Conservation (phyloP, 1,140 invertebrate species). For the Cecropterus lyciades region DNA sequence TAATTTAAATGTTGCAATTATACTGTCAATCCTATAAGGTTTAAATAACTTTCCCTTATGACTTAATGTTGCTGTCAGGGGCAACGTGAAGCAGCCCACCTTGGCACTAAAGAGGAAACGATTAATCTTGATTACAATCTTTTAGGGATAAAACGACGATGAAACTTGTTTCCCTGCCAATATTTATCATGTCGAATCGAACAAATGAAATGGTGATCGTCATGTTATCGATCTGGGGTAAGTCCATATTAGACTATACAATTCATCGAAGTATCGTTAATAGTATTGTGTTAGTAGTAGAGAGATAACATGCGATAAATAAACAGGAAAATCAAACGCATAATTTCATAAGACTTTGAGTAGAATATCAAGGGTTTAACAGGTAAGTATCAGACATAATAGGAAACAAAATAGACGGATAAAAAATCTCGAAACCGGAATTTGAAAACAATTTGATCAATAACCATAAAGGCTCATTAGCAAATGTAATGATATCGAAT, state of each 20-base stretch:
- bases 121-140: conserved; percentile 59
- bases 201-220: conserved; percentile 1
- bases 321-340: neutral
- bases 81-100: conserved; percentile 30
- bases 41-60: conserved; percentile 31
- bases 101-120: conserved; percentile 41
- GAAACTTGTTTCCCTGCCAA: conserved; percentile 43
- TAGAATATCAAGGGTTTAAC: too few species aligned
- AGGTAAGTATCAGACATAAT: too few species aligned
- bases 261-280: conserved; percentile 3
- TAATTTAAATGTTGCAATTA: too few species aligned
- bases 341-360: too few species aligned
- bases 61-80: conserved; percentile 26
- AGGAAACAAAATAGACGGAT: too few species aligned
- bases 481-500: too few species aligned
- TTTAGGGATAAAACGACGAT: conserved; percentile 39
- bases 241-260: neutral
- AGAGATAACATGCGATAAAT: neutral
- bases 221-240: neutral
- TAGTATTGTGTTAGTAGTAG: neutral
- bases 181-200: neutral
- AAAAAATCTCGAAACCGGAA: too few species aligned
- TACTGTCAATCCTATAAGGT: too few species aligned
- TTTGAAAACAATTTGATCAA: too few species aligned
- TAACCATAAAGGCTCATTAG: too few species aligned